Evolutionary conservation across 2,888 invertebrate species (phyloP).

Genomic region (Dendrolimus houi): DNA sequence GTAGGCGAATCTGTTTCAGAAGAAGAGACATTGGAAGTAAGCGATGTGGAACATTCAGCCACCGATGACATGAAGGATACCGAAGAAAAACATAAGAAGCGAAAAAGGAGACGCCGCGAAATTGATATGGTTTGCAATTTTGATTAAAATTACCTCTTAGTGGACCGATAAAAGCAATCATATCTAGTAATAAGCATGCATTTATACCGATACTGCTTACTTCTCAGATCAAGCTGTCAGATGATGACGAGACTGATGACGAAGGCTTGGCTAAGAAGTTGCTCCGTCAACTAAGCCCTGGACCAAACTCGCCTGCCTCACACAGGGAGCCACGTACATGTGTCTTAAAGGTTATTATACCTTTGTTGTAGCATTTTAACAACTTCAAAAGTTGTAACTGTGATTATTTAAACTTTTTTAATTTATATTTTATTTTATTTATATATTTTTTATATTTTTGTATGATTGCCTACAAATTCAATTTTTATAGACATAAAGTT

Average conservation of each 20-base stretch:
- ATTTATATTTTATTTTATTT: too few species aligned
- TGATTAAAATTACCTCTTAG: not conserved
- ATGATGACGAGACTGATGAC: constrained; percentile 67
- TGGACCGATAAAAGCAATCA: too few species aligned
- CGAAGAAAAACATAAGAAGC: constrained; percentile 57
- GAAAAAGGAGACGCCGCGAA: constrained; percentile 59
- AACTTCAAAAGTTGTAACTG: not conserved
- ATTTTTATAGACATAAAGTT: too few species aligned
- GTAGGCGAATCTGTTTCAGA: constrained; percentile 25
- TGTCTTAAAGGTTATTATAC: constrained; percentile 78
- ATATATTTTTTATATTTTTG: too few species aligned
- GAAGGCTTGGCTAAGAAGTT: constrained; percentile 55
- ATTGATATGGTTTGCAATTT: constrained; percentile 50
- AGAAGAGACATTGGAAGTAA: constrained; percentile 60
- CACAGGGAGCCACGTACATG: constrained; percentile 87
- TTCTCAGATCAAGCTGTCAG: constrained; percentile 53
- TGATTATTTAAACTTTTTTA: too few species aligned
- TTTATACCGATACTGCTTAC: constrained; percentile 11
- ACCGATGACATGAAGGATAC: constrained; percentile 54
- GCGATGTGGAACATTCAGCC: constrained; percentile 62
- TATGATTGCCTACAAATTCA: too few species aligned
- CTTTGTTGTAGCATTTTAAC: not conserved
- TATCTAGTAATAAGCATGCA: too few species aligned
- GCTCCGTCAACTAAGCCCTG: constrained; percentile 51
- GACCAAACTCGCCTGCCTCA: constrained; percentile 73